Conservation (phyloP, 30 jellyfish, hydroid and myxozoan species). For the Chironex yamaguchii region DNA sequence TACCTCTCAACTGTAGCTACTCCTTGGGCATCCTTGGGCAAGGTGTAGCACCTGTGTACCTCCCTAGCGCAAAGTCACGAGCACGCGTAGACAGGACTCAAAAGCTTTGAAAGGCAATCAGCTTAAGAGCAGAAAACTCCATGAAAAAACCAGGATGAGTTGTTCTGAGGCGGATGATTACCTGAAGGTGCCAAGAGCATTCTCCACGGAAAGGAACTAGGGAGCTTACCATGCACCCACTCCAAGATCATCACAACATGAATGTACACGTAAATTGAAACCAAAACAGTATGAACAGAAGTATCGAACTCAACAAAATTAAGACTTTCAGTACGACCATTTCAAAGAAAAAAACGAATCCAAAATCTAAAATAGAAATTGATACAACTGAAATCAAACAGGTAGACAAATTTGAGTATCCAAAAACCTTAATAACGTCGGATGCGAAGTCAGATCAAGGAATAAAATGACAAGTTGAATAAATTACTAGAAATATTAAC, state of each 20-base stretch:
- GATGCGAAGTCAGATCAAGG: no score
- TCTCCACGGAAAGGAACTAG: constrained; percentile 46
- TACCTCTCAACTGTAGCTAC: not conserved
- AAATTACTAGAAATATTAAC: no score
- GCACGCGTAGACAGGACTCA: not conserved
- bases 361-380: no score
- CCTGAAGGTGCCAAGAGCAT: constrained; percentile 2
- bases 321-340: no score
- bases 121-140: not conserved
- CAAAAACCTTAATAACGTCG: no score
- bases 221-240: constrained; percentile 54
- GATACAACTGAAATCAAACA: no score
- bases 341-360: no score
- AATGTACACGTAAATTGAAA: constrained; percentile 23
- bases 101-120: not conserved
- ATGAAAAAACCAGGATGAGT: not conserved
- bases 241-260: constrained; percentile 59
- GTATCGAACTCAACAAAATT: no score
- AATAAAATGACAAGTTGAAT: no score
- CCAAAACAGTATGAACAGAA: constrained; percentile 30
- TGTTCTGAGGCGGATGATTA: not conserved
- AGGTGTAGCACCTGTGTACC: not conserved
- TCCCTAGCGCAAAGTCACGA: not conserved
- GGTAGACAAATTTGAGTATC: no score
- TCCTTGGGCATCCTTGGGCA: not conserved